Conservation (phyloP, 1,140 invertebrate genomes). For the Coboldia fuscipes region DNA sequence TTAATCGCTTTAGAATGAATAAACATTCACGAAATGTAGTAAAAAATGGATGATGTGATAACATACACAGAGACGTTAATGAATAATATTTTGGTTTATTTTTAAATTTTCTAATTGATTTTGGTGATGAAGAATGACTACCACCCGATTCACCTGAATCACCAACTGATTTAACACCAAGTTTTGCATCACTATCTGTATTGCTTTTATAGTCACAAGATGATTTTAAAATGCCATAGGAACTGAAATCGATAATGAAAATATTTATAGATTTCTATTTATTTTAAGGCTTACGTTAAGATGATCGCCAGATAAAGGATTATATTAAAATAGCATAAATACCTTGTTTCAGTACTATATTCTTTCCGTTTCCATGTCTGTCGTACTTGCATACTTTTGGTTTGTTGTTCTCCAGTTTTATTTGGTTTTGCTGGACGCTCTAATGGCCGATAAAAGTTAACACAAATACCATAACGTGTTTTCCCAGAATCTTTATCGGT, state of each 20-base stretch:
- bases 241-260: constrained; percentile 18
- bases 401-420: too few species aligned
- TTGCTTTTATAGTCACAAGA: constrained; percentile 80
- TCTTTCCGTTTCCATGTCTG: too few species aligned
- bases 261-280: too few species aligned
- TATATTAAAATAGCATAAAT: too few species aligned
- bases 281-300: too few species aligned
- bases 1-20: constrained; percentile 82
- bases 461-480: constrained; percentile 85
- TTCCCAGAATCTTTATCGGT: constrained; percentile 98
- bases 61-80: constrained; percentile 87
- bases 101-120: constrained; percentile 56
- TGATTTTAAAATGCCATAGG: constrained; percentile 24
- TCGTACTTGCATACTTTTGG: too few species aligned
- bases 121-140: constrained; percentile 64
- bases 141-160: constrained; percentile 58
- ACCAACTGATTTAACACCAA: constrained; percentile 51
- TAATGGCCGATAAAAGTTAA: constrained; percentile 93
- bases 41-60: constrained; percentile 99
- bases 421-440: too few species aligned
- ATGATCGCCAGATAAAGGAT: too few species aligned
- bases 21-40: constrained; percentile 94
- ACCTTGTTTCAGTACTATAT: too few species aligned
- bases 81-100: constrained; percentile 68
- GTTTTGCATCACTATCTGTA: constrained; percentile 69